A percentile compares a stretch with the other conserved stretches of the same genome.
phyloP scores from a whole-genome alignment of 2,888 invertebrate species.

The Nysson spinosus region DNA sequence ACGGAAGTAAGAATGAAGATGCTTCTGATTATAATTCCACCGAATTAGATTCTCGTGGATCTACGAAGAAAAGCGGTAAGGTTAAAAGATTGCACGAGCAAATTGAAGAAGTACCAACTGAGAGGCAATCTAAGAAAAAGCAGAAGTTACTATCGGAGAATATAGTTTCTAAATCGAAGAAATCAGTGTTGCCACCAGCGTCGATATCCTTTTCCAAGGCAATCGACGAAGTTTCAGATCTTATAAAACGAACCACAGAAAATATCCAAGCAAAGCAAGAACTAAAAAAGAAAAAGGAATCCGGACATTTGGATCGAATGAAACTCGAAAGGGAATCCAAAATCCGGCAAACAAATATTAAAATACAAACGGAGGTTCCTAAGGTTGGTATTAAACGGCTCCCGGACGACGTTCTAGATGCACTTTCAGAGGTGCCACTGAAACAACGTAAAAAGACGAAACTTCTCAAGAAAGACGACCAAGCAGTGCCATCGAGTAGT shows the following conservation, averaged over 20 bases:
- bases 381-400: constrained; percentile 57
- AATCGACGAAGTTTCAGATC: constrained; percentile 10
- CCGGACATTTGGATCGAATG: constrained; percentile 5
- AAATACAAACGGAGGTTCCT: background rate
- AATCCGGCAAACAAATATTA: constrained; percentile 4
- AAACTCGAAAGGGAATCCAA: background rate
- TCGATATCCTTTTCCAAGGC: constrained; percentile 14
- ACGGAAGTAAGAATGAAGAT: background rate
- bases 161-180: background rate
- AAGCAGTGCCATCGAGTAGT: constrained; percentile 40
- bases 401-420: constrained; percentile 59
- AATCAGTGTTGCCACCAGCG: constrained; percentile 11
- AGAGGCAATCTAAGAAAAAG: constrained; percentile 2
- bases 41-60: background rate
- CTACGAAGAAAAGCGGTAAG: background rate
- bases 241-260: constrained; percentile 8
- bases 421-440: constrained; percentile 55
- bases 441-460: constrained; percentile 27
- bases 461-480: constrained; percentile 31
- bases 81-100: too few relatives aligned
- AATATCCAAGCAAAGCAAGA: constrained; percentile 7
- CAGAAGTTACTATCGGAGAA: background rate
- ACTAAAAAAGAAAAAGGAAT: constrained; percentile 11
- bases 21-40: background rate
- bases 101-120: background rate